A percentile compares a stretch with the other conserved stretches of the same genome.
These are phyloP conservation scores for Tachysurus vachellii DNA, from an alignment of 2,113 vertebrate genomes.

Conservation along the genomic window DNA sequence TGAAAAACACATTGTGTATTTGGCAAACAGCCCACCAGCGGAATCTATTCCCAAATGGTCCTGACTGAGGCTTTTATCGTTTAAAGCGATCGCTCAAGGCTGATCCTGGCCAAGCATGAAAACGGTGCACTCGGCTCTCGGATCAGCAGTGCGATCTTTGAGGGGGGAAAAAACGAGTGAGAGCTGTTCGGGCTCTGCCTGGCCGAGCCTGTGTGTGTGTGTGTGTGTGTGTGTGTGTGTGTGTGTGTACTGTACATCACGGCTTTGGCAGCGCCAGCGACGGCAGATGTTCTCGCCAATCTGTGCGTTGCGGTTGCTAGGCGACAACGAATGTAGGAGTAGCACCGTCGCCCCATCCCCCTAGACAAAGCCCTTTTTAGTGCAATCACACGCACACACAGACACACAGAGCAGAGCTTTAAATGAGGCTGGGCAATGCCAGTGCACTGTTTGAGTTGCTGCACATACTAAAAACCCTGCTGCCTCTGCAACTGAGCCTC, in stretches of 20 bases:
- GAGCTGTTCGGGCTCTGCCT: constrained; percentile 30
- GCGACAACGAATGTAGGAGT: constrained; percentile 50
- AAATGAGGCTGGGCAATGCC: constrained; percentile 40
- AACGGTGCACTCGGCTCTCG: constrained; percentile 13
- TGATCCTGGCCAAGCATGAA: constrained; percentile 17
- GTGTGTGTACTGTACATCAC: constrained; percentile 53
- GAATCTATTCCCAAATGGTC: constrained; percentile 8
- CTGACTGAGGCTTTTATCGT: constrained; percentile 11
- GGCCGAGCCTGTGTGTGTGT: constrained; percentile 11
- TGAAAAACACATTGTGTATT: neutral
- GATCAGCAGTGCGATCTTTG: constrained; percentile 13
- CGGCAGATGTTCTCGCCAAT: constrained; percentile 61
- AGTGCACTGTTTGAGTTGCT: constrained; percentile 34
- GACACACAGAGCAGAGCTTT: constrained; percentile 10
- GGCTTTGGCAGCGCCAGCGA: constrained; percentile 46
- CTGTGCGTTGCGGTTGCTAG: constrained; percentile 59
- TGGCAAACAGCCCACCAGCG: neutral
- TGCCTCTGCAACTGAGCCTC: constrained; percentile 30
- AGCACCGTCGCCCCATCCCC: constrained; percentile 22
- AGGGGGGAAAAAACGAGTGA: neutral
- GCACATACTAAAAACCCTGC: constrained; percentile 43
- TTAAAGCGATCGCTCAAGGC: constrained; percentile 7
- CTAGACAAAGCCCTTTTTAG: constrained; percentile 54
- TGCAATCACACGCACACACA: constrained; percentile 35
- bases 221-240: neutral